Conservation (phyloP, 1,140 invertebrate genomes). For the Plutomurus gul region DNA sequence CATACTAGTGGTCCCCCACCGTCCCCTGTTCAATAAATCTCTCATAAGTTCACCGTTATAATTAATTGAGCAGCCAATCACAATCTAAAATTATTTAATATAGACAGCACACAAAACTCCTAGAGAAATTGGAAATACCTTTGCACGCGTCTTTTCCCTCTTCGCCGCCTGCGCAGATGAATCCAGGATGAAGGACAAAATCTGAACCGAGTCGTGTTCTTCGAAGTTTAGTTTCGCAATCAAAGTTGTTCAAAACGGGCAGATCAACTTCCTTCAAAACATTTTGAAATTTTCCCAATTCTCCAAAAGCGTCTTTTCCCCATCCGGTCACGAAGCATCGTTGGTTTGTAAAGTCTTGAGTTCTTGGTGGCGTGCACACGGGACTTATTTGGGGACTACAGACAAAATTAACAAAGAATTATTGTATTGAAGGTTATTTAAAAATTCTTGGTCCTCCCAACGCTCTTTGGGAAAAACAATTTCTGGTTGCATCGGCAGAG, state of each 20-base stretch:
- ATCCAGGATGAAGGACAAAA: conserved; percentile 83
- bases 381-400: conserved; percentile 83
- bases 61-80: neutral
- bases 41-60: conserved; percentile 58
- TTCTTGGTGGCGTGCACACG: conserved; percentile 80
- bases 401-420: too few relatives aligned
- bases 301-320: conserved; percentile 92
- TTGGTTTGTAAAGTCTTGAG: conserved; percentile 75
- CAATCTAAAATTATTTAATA: neutral
- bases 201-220: conserved; percentile 80
- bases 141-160: conserved; percentile 62
- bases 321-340: conserved; percentile 91
- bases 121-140: conserved; percentile 20
- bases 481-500: too few relatives aligned
- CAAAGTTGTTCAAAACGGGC: conserved; percentile 73
- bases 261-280: conserved; percentile 86
- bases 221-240: conserved; percentile 79
- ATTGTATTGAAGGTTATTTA: conserved; percentile 13
- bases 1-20: conserved; percentile 91
- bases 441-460: conserved; percentile 7
- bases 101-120: neutral
- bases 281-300: conserved; percentile 86
- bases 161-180: conserved; percentile 84
- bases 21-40: too few relatives aligned
- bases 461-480: neutral